Conservation (phyloP, 2,888 invertebrate genomes). For the Gonocerus acuteangulatus region DNA sequence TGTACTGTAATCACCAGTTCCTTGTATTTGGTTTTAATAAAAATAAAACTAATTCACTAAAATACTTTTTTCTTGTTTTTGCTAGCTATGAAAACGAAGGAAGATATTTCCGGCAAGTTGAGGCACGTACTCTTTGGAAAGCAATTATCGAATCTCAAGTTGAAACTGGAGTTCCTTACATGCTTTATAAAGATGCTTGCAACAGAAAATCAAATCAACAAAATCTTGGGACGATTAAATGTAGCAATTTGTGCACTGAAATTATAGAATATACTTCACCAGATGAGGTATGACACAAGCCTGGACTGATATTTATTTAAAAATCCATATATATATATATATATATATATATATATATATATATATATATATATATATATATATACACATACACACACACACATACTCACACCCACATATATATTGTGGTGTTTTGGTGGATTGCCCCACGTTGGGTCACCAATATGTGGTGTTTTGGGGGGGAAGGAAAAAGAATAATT, state of each 20-base stretch:
- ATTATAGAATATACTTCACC: constrained; percentile 87
- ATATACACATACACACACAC: not conserved
- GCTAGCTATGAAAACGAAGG: constrained; percentile 73
- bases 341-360: too few species aligned
- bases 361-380: too few species aligned
- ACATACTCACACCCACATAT: too few species aligned
- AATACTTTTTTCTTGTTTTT: not conserved
- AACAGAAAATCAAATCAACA: constrained; percentile 96
- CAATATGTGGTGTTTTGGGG: too few species aligned
- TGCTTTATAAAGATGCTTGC: constrained; percentile 93
- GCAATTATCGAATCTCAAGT: constrained; percentile 90
- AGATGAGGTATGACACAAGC: constrained; percentile 74
- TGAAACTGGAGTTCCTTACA: constrained; percentile 97
- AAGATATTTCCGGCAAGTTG: constrained; percentile 56
- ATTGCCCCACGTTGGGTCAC: too few species aligned
- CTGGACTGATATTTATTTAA: too few species aligned
- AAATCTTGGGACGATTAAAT: constrained; percentile 95
- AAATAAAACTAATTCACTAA: too few species aligned
- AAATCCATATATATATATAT: too few species aligned
- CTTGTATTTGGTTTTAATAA: too few species aligned
- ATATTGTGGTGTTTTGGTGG: too few species aligned
- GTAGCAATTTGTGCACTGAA: constrained; percentile 96
- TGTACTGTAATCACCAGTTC: too few species aligned
- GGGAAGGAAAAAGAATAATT: too few species aligned
- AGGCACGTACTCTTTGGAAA: constrained; percentile 85